These are phyloP conservation scores for Dallia pectoralis DNA, from an alignment of 2,797 vertebrate genomes.

Conservation along the genomic window DNA sequence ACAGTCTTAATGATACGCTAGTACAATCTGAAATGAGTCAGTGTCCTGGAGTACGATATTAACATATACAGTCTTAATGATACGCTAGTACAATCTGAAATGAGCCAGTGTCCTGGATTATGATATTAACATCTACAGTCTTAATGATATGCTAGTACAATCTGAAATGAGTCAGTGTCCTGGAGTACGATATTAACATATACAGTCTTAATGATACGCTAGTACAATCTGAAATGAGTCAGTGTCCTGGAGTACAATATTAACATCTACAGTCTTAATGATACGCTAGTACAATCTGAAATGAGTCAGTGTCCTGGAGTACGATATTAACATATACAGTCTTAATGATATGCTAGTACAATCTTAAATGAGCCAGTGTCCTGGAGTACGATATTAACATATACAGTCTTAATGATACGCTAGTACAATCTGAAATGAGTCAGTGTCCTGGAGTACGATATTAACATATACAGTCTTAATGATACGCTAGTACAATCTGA, in stretches of 20 bases:
- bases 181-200: no score
- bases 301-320: conserved; percentile 35
- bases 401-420: conserved; percentile 44
- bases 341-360: conserved; percentile 32
- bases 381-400: no score
- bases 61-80: conserved; percentile 52
- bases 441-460: no score
- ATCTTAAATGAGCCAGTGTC: conserved; percentile 31
- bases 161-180: conserved; percentile 33
- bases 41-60: no score
- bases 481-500: conserved; percentile 19
- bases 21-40: conserved; percentile 16
- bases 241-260: no score
- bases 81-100: conserved; percentile 12
- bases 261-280: no score
- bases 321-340: no score
- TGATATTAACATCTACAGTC: no score
- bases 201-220: conserved; percentile 42
- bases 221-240: conserved; percentile 16
- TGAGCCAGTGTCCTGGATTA: conserved; percentile 38
- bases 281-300: conserved; percentile 15
- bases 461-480: no score
- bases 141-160: conserved; percentile 31
- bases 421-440: conserved; percentile 17
- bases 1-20: conserved; percentile 41